A percentile compares a stretch with the other conserved stretches of the same genome.
Evolutionary conservation across 2,113 vertebrate genomes (phyloP).

Genomic region (Zapus hudsonius): DNA sequence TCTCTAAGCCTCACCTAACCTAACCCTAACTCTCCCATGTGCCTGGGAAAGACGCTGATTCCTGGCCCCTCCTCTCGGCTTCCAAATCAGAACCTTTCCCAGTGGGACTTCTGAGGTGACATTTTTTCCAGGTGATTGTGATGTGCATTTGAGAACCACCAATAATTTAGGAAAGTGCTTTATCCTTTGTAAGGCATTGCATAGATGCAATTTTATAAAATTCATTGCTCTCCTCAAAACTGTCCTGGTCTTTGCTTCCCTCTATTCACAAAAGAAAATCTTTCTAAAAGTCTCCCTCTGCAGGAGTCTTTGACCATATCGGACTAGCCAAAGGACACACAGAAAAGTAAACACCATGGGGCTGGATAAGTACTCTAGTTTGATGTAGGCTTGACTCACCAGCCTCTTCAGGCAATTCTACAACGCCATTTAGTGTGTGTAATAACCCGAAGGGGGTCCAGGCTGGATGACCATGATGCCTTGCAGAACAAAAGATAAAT

Average conservation of each 20-base stretch:
- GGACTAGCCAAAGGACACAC: not conserved
- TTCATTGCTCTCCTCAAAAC: not conserved
- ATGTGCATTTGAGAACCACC: not conserved
- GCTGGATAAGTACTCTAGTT: not conserved
- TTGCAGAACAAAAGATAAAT: not conserved
- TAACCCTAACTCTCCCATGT: not conserved
- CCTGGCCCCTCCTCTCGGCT: not conserved
- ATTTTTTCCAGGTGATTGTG: not conserved
- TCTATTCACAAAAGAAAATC: not conserved
- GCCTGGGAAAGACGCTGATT: not conserved
- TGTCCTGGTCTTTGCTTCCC: not conserved
- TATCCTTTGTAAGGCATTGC: not conserved
- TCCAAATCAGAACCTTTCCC: not conserved
- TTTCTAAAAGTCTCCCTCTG: not conserved
- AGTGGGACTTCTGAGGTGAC: not conserved
- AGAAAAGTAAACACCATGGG: not conserved
- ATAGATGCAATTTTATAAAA: not conserved
- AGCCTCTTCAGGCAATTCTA: conserved; percentile 28
- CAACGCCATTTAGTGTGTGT: not conserved
- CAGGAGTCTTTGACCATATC: not conserved
- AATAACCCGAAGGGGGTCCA: conserved; percentile 28
- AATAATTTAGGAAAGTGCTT: not conserved
- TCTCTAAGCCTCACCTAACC: not conserved
- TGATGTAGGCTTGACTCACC: conserved; percentile 29
- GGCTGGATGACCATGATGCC: not conserved